Evolutionary conservation across 2,113 vertebrate species (phyloP), one percentile per base, ranked within the genome.

Genomic region (Cynoglossus semilaevis): DNA sequence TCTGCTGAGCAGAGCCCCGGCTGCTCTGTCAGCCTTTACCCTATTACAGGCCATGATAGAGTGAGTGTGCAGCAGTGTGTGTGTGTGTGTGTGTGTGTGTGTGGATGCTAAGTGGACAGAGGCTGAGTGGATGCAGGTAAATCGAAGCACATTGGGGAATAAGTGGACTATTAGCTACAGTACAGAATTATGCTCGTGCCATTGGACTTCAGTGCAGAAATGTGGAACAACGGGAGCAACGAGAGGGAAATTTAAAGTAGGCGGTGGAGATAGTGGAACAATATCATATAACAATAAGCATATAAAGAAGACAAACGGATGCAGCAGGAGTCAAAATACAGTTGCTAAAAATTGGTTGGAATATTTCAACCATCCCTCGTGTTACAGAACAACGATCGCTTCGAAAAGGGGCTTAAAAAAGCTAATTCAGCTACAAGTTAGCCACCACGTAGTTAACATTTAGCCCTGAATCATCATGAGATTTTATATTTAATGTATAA

Each of bases 31-130:
- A 78, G 76, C 68, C 70, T 44, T 9, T 38, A 49, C 58, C 75
- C 67, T 72, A 77, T 84, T 80, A 84, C 67, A 78, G 78, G 56
- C 78, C 70, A 61, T 80, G 76, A 81, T 85, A 70, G 77, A 81
- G 68, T 77, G 73, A 63, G 73, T 36, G 50, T 51, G 37, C 71
- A 57, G 51, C 67, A 53, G 59, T 62, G 48, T 69, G 56, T 68
- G 74, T 60, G 72, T 66, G 73, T 35, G 49, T 51, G 36, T 71
- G 56, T 50, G 70, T 56, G 59, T 62, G 48, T 69, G 53, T 66
- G 74, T 60, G 64, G 56, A 72, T 70, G 63, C 68, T 63, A 54
- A 73, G 73, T 42, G 69, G 55, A 63, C 50, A 62, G 58, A 68
- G 38, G 65, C 44, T 35, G 50, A 16, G 13, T 51, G 18, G 22